These are phyloP conservation scores for Sigmodon hispidus DNA, from an alignment of 2,113 vertebrate genomes.

Conservation along the genomic window DNA sequence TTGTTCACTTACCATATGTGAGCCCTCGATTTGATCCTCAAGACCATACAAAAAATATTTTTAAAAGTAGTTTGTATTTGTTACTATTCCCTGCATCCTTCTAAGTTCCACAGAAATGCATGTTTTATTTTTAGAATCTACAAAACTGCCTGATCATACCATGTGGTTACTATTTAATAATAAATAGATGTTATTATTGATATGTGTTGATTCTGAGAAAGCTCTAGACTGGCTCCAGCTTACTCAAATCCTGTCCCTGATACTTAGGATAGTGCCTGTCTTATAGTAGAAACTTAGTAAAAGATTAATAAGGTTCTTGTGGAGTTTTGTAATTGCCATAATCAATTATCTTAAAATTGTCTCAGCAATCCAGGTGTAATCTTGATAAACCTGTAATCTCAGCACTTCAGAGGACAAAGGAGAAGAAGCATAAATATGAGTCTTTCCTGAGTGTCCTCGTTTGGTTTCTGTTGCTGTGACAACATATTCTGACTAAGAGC, in stretches of 20 bases:
- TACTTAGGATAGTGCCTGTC: not conserved
- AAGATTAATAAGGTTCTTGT: conserved; percentile 16
- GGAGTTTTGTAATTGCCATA: conserved; percentile 5
- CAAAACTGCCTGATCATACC: not conserved
- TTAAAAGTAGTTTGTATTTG: not conserved
- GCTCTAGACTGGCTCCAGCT: not conserved
- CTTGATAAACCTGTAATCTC: not conserved
- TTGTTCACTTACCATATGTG: not conserved
- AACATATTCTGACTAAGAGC: not conserved
- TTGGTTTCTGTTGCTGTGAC: not conserved
- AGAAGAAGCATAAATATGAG: not conserved
- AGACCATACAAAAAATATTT: not conserved
- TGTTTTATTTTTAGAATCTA: conserved; percentile 20
- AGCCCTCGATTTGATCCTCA: not conserved
- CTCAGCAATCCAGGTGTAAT: not conserved
- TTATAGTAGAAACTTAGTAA: not conserved
- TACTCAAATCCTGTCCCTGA: not conserved
- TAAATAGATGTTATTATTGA: not conserved
- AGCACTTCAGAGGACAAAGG: not conserved
- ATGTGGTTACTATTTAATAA: conserved; percentile 1
- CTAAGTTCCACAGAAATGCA: not conserved
- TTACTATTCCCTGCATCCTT: not conserved
- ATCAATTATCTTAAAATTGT: conserved; percentile 31
- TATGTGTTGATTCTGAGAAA: not conserved
- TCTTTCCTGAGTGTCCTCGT: not conserved